These are phyloP conservation scores for Moxostoma hubbsi DNA, from an alignment of 2,797 vertebrate species.

Conservation along the genomic window DNA sequence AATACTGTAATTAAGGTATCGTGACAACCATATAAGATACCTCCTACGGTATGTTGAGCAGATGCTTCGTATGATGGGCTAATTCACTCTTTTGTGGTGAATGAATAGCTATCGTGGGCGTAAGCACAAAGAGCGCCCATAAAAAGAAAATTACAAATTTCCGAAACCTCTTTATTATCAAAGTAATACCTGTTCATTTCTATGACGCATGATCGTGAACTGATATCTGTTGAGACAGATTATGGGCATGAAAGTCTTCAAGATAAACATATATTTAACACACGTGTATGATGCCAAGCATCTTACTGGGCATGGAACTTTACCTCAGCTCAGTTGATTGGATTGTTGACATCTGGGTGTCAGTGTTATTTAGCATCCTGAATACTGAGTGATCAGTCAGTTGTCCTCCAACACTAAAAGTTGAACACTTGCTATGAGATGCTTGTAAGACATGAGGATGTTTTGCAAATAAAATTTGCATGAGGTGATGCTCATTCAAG, in stretches of 20 bases:
- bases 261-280: not conserved
- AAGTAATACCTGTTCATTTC: conserved; percentile 5
- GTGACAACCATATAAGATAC: conserved; percentile 6
- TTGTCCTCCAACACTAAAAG: not conserved
- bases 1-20: not conserved
- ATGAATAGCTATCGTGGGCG: conserved; percentile 28
- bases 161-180: conserved; percentile 14
- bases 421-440: not conserved
- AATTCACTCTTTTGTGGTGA: conserved; percentile 24
- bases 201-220: conserved; percentile 11
- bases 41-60: not conserved
- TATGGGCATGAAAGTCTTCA: not conserved
- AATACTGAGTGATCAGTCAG: not conserved
- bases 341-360: too few species aligned
- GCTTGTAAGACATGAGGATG: not conserved
- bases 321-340: not conserved
- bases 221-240: conserved; percentile 21
- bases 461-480: not conserved
- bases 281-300: not conserved
- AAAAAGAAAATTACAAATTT: conserved; percentile 29
- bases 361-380: too few species aligned
- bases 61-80: not conserved
- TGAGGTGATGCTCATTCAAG: not conserved
- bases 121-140: conserved; percentile 4
- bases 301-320: not conserved